A percentile compares a stretch with the other conserved stretches of the same genome.
Conservation (phyloP, 2,797 vertebrate genomes). For the Apogon hyalosoma region DNA sequence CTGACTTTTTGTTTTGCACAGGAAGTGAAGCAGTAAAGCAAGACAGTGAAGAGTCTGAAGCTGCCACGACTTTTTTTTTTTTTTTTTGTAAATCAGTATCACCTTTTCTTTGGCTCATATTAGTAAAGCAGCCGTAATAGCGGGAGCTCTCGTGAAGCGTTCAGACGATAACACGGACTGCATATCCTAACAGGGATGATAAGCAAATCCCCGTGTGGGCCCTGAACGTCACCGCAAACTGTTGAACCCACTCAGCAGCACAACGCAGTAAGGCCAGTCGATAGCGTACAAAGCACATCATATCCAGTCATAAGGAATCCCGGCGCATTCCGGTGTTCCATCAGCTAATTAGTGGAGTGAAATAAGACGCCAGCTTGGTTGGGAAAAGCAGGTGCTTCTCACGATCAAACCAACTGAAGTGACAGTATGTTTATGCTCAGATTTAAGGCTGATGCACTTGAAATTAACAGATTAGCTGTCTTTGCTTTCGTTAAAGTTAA, state of each 20-base stretch:
- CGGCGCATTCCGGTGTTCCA: constrained; percentile 27
- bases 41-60: constrained; percentile 12
- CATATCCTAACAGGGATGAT: neutral
- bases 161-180: constrained; percentile 6
- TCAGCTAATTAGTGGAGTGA: neutral
- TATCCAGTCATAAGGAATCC: constrained; percentile 6
- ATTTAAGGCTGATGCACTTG: constrained; percentile 15
- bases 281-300: constrained; percentile 52
- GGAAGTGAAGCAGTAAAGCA: constrained; percentile 27
- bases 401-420: constrained; percentile 8
- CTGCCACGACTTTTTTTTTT: constrained; percentile 8
- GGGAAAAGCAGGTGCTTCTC: constrained; percentile 9
- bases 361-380: constrained; percentile 8
- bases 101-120: constrained; percentile 9
- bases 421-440: constrained; percentile 9
- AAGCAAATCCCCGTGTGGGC: constrained; percentile 1
- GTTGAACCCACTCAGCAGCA: constrained; percentile 23
- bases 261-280: constrained; percentile 31
- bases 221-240: neutral
- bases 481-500: constrained; percentile 15
- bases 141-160: constrained; percentile 27
- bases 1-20: constrained; percentile 45
- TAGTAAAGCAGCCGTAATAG: neutral
- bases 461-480: constrained; percentile 1
- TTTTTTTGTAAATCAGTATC: constrained; percentile 6